Base-by-base conservation (phyloP, 2,888 invertebrate genomes). In the Pollenia amentaria region DNA sequence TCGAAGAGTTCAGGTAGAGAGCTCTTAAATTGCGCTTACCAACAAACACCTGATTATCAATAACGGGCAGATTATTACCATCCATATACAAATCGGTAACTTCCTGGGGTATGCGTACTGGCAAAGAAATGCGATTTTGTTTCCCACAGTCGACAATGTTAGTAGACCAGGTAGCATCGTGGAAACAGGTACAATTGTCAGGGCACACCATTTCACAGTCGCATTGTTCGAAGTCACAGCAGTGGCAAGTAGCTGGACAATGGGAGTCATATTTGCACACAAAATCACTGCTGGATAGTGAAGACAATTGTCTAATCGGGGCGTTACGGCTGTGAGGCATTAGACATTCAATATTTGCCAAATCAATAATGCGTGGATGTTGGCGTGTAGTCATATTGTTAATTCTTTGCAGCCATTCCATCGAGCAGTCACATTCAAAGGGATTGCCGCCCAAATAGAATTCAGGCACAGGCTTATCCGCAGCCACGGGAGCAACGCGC, bases 191-290 rank as follows among this genome's bases (percentile, higher is more conserved):
- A 94, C 99, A 99, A 91, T 97, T 97, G 90, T 96, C 95, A 46
- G 99, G 99, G 92, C 99, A 99, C 88, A 97, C 98, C 97, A 98
- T 98, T 94, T 98, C 98, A 94, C 99, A 99, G 94, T 98, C 98
- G 94, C 99, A 99, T 87, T 97, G 97, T 92, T 98, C 98, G 92
- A 97, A 98, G 92, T 98, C 98, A 94, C 99, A 99, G 94, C 99
- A 99, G 93, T 98, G 97, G 94, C 99, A 99, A 72, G 97, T 95
- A 55, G 98, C 97, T 93, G 98, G 98, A 94, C 99, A 99, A 94
- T 98, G 98, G 76, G 97, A 96, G 92, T 97, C 97, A 94, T 98
- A 98, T 90, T 96, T 96, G 94, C 98, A 98, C 90, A 98, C 95
- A 94, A 98, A 98, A 93, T 98, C 97, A 88, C 97, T 95, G 78